Conservation (phyloP, 2,113 vertebrate species). For the Zosterops pallidus region DNA sequence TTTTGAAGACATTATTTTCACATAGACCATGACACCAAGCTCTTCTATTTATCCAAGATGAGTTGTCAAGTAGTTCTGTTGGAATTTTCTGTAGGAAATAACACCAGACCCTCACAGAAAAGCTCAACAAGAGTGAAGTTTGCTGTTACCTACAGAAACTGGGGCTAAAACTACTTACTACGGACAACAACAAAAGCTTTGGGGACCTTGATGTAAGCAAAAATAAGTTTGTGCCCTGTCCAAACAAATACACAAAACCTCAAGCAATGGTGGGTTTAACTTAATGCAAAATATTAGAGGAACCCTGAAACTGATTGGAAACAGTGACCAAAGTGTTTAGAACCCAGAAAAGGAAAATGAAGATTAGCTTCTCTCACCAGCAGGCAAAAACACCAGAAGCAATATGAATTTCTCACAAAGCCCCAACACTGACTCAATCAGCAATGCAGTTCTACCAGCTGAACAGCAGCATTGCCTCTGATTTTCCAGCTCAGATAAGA, state of each 20-base stretch:
- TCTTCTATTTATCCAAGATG: not conserved
- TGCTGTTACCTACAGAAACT: not conserved
- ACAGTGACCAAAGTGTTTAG: accelerated
- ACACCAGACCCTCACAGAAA: not conserved
- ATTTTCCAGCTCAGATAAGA: not conserved
- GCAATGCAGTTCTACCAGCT: not conserved
- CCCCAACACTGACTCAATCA: not conserved
- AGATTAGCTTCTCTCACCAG: not conserved
- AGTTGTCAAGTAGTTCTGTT: not conserved
- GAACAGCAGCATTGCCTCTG: not conserved
- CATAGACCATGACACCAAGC: not conserved
- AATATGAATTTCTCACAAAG: not conserved
- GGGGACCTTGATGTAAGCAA: not conserved
- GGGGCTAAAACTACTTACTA: not conserved
- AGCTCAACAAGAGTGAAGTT: not conserved
- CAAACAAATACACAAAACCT: not conserved
- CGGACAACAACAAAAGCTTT: not conserved
- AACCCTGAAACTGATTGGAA: not conserved
- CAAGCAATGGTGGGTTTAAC: not conserved
- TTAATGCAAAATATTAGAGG: not conserved
- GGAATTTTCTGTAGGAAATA: not conserved
- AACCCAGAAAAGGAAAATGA: not conserved
- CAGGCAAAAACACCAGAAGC: not conserved
- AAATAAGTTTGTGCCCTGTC: not conserved
- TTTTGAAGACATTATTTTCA: not conserved